Evolutionary conservation across 2,888 invertebrate species (phyloP).

Genomic region (Pogonocherus hispidulus): DNA sequence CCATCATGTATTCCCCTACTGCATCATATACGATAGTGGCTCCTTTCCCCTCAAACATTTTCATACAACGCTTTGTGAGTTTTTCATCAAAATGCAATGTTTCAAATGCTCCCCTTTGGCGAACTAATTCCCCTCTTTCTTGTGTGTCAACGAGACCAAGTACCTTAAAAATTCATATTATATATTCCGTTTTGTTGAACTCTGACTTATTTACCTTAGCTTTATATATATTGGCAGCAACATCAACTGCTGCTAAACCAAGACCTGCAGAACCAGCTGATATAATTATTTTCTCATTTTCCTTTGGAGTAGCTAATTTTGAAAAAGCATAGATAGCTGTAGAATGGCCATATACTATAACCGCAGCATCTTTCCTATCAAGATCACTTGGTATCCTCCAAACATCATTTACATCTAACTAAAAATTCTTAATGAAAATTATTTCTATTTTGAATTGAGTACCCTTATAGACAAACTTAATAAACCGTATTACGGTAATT

Average conservation of each 20-base stretch:
- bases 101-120: constrained; percentile 76
- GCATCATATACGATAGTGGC: constrained; percentile 77
- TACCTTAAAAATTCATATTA: constrained; percentile 67
- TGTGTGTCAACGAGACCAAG: constrained; percentile 78
- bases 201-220: constrained; percentile 70
- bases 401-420: constrained; percentile 70
- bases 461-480: too few species aligned
- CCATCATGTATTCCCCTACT: constrained; percentile 74
- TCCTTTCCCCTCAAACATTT: constrained; percentile 73
- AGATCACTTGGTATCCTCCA: constrained; percentile 73
- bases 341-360: constrained; percentile 74
- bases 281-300: constrained; percentile 74
- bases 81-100: constrained; percentile 74
- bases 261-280: constrained; percentile 77
- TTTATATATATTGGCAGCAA: constrained; percentile 78
- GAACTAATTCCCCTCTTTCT: constrained; percentile 72
- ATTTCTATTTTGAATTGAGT: too few species aligned
- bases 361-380: constrained; percentile 72
- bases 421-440: constrained; percentile 27
- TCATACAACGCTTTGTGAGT: constrained; percentile 71
- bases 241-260: constrained; percentile 77
- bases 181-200: too few species aligned
- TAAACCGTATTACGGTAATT: not conserved
- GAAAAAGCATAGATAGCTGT: constrained; percentile 77
- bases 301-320: constrained; percentile 68